Base-by-base conservation (phyloP, 2,113 vertebrate genomes). In the Dolichotis patagonum region DNA sequence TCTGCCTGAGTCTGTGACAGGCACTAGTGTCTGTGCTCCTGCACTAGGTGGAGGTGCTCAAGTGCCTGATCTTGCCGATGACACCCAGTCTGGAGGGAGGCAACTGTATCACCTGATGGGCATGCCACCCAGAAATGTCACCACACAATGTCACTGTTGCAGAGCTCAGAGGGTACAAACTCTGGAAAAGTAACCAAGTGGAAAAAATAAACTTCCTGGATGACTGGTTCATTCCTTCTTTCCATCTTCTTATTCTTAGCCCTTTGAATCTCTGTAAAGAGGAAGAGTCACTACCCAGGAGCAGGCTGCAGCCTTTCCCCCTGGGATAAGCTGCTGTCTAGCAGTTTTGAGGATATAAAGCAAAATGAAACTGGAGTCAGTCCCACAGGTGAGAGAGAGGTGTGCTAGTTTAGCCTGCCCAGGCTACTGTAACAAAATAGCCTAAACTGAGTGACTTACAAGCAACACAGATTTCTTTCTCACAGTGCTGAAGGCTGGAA, bases 161-260 rank as follows among this genome's bases (percentile, higher is more conserved):
- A 24, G 88, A 77, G 43, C 69, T 5, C 16, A 43, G 83, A 56
- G 63, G 46, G 28, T 13, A 38, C 54, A 58, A 58, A 69, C 22
- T 90, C 77, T 35, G n/a, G 43, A 62, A 58, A 54, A 91, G 24
- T 20, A 46, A 69, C 28, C 26, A 38, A 43, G 28, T 32, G 54
- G 78, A 71, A 67, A 85, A 81, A 96, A 96, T 96, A 97, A 97
- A 19, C 46, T 88, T 52, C 32, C 46, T n/a, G 78, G 35, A 88
- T 75, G 62, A 26, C 43, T 3, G 16, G 2, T 26, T 67, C 81
- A 14, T 38, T 81, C 41, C 63, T 88, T 90, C 77, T 65, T 73
- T 43, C 67, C n/a, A n/a, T n/a, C n/a, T n/a, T n/a, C 52, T 54
- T 54, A 41, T 62, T 77, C 77, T 92, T 24, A 4, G 54, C 63